Evolutionary conservation across 2,797 vertebrate species (phyloP).

Genomic region (Enteromius anoplus): DNA sequence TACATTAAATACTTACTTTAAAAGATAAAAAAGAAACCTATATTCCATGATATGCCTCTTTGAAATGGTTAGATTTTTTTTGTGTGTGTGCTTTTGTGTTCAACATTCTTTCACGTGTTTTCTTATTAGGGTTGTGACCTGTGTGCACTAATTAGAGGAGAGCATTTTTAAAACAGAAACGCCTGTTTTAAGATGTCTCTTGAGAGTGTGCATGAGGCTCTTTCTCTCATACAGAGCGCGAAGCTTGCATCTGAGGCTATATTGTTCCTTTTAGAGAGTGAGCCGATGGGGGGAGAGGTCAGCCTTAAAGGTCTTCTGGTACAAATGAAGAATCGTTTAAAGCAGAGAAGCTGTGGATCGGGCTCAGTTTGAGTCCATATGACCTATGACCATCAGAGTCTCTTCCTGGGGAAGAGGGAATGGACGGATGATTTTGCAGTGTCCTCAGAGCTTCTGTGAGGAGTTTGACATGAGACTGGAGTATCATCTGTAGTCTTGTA

Average conservation of each 20-base stretch:
- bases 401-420: conserved; percentile 4
- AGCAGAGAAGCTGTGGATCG: neutral
- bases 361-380: conserved; percentile 8
- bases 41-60: neutral
- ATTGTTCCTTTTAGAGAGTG: neutral
- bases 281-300: neutral
- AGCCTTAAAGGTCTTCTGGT: conserved; percentile 6
- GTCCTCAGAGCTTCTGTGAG: conserved; percentile 19
- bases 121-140: neutral
- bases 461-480: neutral
- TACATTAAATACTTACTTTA: neutral
- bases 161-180: neutral
- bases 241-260: neutral
- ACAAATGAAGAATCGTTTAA: conserved; percentile 37
- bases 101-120: neutral
- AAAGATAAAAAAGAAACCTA: neutral
- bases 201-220: neutral
- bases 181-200: neutral
- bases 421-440: conserved; percentile 5
- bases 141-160: neutral
- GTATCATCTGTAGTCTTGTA: neutral
- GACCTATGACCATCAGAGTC: conserved; percentile 23
- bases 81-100: neutral
- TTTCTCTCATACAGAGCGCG: neutral
- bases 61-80: neutral